Conservation (phyloP, 2,113 vertebrate species). For the Gopherus evgoodei region DNA sequence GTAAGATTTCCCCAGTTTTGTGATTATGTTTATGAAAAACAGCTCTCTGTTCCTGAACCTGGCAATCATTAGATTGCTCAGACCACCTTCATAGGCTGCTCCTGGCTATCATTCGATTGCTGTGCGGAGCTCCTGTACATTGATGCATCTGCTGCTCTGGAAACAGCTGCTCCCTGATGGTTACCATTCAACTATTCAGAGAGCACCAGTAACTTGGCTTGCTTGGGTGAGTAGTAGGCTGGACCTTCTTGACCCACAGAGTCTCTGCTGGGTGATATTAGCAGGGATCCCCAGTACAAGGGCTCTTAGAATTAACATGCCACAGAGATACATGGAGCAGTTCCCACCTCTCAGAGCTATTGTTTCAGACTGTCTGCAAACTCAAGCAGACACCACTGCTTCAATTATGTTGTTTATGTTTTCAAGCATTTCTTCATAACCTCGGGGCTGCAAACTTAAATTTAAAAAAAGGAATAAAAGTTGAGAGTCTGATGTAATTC, state of each 20-base stretch:
- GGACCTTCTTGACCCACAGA: no score
- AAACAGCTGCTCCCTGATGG: neutral
- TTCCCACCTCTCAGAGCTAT: neutral
- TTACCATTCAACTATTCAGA: neutral
- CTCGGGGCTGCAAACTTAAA: neutral
- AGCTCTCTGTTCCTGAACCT: no score
- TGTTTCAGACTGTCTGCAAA: neutral
- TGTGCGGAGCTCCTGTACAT: neutral
- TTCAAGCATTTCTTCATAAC: neutral
- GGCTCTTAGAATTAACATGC: neutral
- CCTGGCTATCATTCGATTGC: no score
- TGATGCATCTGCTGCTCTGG: neutral
- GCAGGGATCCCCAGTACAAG: neutral
- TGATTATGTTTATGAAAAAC: no score
- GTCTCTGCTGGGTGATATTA: neutral
- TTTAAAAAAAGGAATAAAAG: neutral
- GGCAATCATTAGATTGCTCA: no score
- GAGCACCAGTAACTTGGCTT: neutral
- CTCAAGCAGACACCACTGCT: rapidly evolving
- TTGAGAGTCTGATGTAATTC: neutral
- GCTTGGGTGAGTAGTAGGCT: neutral
- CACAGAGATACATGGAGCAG: neutral
- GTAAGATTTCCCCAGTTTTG: no score
- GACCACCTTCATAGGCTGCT: no score
- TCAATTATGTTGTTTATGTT: rapidly evolving